Evolutionary conservation across 2,797 vertebrate species (phyloP).

Genomic region (Myiotriccus ornatus): DNA sequence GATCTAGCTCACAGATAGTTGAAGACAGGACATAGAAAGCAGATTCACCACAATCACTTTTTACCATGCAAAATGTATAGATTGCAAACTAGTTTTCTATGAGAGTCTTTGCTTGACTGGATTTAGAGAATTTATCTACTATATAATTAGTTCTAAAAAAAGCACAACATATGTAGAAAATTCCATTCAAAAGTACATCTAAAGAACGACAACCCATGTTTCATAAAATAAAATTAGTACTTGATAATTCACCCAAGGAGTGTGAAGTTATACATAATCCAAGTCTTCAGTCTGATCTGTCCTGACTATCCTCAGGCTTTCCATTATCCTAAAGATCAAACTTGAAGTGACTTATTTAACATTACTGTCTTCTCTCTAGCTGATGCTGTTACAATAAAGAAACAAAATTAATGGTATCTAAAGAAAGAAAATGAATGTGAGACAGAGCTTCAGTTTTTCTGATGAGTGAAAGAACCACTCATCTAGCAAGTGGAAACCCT

Average conservation of each 20-base stretch:
- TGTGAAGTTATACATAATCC: background rate
- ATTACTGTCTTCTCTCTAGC: background rate
- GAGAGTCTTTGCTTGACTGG: background rate
- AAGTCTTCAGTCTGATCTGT: background rate
- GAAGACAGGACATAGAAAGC: background rate
- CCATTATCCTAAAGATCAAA: background rate
- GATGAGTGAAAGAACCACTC: background rate
- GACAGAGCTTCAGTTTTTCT: background rate
- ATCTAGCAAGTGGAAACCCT: background rate
- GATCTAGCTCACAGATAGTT: background rate
- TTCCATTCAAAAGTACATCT: background rate
- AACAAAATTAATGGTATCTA: background rate
- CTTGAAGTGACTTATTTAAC: background rate
- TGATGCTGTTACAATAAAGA: background rate
- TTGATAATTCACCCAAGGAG: background rate
- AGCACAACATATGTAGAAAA: background rate
- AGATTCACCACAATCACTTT: background rate
- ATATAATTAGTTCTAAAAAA: background rate
- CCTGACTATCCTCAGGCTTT: background rate
- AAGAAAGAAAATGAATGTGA: background rate
- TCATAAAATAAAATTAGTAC: background rate
- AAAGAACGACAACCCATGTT: background rate
- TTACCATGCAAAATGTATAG: background rate
- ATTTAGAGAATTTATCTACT: background rate
- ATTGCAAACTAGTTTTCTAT: background rate